A percentile compares a stretch with the other conserved stretches of the same genome.
Conservation (phyloP, 2,113 vertebrate species). For the Nerophis ophidion region DNA sequence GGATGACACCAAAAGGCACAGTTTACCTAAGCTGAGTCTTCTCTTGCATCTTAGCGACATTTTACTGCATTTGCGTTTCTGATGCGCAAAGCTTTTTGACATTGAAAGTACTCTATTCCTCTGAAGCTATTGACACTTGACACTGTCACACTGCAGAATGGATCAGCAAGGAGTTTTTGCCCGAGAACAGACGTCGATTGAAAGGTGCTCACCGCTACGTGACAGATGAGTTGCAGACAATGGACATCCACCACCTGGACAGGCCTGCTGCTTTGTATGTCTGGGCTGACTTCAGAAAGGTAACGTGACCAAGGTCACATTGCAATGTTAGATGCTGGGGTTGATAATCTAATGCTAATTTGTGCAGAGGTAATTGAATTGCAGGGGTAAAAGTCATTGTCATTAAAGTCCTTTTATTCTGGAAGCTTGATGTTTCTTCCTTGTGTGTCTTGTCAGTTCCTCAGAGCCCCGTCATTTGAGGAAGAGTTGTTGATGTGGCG, state of each 20-base stretch:
- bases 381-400: slow-evolving; percentile 1
- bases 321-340: background rate
- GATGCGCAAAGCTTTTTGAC: slow-evolving; percentile 7
- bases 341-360: slow-evolving; percentile 1
- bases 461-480: slow-evolving; percentile 78
- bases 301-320: slow-evolving; percentile 35
- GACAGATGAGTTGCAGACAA: slow-evolving; percentile 74
- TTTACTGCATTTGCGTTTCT: background rate
- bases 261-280: slow-evolving; percentile 81
- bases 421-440: slow-evolving; percentile 8
- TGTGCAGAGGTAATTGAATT: slow-evolving; percentile 1
- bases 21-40: background rate
- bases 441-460: slow-evolving; percentile 69
- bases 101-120: background rate
- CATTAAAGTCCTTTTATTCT: background rate
- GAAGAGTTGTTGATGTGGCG: slow-evolving; percentile 83
- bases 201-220: slow-evolving; percentile 81
- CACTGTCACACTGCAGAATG: slow-evolving; percentile 73
- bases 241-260: slow-evolving; percentile 82
- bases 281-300: slow-evolving; percentile 92
- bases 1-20: too few relatives aligned
- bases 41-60: background rate
- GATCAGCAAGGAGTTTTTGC: slow-evolving; percentile 84
- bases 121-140: background rate
- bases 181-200: slow-evolving; percentile 78